These are phyloP conservation scores for Pongo pygmaeus DNA, from an alignment of 2,113 vertebrate genomes.

Conservation along the genomic window DNA sequence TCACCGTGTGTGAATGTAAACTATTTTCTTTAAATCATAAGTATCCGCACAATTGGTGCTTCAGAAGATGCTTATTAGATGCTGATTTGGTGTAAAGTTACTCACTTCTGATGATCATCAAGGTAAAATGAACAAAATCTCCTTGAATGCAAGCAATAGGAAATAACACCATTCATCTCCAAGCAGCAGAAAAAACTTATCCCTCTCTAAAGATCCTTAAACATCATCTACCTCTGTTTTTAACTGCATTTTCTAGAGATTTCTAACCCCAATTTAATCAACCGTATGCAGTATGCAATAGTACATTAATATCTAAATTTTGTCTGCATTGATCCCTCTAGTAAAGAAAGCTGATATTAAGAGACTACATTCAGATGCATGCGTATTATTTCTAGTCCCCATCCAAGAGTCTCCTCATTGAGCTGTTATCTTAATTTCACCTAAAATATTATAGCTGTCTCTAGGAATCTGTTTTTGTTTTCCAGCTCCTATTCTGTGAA, in stretches of 20 bases:
- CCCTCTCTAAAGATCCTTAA: slow-evolving; percentile 19
- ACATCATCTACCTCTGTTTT: slow-evolving; percentile 20
- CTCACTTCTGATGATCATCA: background rate
- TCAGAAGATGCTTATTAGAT: slow-evolving; percentile 15
- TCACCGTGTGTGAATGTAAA: background rate
- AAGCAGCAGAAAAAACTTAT: background rate
- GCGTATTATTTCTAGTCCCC: slow-evolving; percentile 51
- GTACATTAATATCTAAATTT: slow-evolving; percentile 49
- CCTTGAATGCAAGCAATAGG: background rate
- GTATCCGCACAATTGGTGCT: background rate
- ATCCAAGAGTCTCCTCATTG: slow-evolving; percentile 24
- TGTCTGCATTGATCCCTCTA: slow-evolving; percentile 40
- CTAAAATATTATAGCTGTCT: slow-evolving; percentile 42
- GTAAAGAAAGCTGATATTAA: slow-evolving; percentile 45
- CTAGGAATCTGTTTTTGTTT: background rate
- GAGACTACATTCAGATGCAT: slow-evolving; percentile 1
- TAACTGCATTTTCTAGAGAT: slow-evolving; percentile 42
- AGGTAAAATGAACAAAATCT: slow-evolving; percentile 42
- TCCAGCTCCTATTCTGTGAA: background rate
- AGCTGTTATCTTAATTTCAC: slow-evolving; percentile 52
- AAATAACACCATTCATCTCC: background rate
- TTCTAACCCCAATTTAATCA: slow-evolving; percentile 36
- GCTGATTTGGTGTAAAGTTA: slow-evolving; percentile 16
- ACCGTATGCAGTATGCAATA: background rate
- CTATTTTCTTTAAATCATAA: slow-evolving; percentile 38